phyloP scores from a whole-genome alignment of 1,140 invertebrate genomes.

The Pantala flavescens region DNA sequence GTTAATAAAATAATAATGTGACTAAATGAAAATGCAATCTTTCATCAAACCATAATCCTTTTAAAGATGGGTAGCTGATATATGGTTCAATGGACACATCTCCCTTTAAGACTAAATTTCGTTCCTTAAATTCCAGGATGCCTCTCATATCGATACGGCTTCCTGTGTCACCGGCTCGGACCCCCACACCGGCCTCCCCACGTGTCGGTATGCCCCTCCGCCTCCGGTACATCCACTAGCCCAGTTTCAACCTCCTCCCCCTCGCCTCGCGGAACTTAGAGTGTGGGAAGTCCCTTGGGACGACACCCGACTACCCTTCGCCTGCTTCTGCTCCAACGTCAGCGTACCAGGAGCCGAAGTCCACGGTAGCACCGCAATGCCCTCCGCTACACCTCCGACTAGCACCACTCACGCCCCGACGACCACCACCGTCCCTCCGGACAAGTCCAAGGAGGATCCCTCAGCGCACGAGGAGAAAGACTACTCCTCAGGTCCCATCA shows the following conservation, averaged over 20 bases:
- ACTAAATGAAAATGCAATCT: too few relatives aligned
- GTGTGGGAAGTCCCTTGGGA: slow-evolving; percentile 43
- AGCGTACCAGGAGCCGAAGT: slow-evolving; percentile 21
- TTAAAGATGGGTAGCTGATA: too few relatives aligned
- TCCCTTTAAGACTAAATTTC: too few relatives aligned
- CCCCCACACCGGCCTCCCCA: not conserved
- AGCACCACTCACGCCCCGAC: not conserved
- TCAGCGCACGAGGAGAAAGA: slow-evolving; percentile 50
- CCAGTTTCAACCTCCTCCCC: not conserved
- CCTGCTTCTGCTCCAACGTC: slow-evolving; percentile 60
- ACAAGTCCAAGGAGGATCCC: slow-evolving; percentile 48
- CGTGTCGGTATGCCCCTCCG: not conserved
- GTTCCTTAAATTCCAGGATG: not conserved
- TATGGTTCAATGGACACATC: too few relatives aligned
- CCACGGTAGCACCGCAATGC: not conserved
- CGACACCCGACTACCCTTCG: slow-evolving; percentile 48
- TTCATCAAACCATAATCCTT: too few relatives aligned
- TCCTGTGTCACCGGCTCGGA: not conserved
- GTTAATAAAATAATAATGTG: too few relatives aligned
- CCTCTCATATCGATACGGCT: not conserved
- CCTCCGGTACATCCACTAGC: not conserved
- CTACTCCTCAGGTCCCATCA: slow-evolving; percentile 46
- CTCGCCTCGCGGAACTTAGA: not conserved
- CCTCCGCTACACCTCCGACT: slow-evolving; percentile 43
- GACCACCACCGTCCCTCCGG: slow-evolving; percentile 41